These are phyloP conservation scores for Thermophis baileyi DNA, from an alignment of 2,113 vertebrate genomes.

Conservation along the genomic window DNA sequence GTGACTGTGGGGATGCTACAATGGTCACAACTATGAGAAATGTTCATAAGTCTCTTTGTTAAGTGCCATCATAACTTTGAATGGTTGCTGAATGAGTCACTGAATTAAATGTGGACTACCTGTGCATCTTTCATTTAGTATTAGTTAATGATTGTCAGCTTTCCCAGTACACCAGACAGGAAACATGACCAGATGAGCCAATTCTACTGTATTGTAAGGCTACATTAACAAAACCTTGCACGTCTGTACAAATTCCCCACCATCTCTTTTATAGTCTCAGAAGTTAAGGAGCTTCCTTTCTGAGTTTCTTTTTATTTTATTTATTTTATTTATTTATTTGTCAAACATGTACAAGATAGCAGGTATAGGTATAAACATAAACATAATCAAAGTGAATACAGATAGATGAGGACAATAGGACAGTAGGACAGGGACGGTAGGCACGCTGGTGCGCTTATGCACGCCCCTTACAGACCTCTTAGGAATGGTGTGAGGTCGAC, in stretches of 20 bases:
- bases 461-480: too few relatives aligned
- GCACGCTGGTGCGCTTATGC: too few relatives aligned
- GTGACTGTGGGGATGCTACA: not conserved
- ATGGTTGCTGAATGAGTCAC: not conserved
- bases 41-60: not conserved
- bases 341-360: too few relatives aligned
- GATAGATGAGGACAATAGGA: too few relatives aligned
- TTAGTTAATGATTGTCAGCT: not conserved
- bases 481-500: too few relatives aligned
- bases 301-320: not conserved
- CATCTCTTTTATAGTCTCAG: not conserved
- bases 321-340: too few relatives aligned
- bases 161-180: not conserved
- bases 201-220: not conserved
- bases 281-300: not conserved
- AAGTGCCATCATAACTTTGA: not conserved
- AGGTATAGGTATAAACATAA: too few relatives aligned
- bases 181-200: not conserved
- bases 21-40: not conserved
- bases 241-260: not conserved
- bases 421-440: too few relatives aligned
- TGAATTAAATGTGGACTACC: not conserved
- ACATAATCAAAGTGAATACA: too few relatives aligned
- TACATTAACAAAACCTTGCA: not conserved
- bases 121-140: not conserved